Conservation (phyloP, 2,113 vertebrate genomes). For the Apeltes quadracus region DNA sequence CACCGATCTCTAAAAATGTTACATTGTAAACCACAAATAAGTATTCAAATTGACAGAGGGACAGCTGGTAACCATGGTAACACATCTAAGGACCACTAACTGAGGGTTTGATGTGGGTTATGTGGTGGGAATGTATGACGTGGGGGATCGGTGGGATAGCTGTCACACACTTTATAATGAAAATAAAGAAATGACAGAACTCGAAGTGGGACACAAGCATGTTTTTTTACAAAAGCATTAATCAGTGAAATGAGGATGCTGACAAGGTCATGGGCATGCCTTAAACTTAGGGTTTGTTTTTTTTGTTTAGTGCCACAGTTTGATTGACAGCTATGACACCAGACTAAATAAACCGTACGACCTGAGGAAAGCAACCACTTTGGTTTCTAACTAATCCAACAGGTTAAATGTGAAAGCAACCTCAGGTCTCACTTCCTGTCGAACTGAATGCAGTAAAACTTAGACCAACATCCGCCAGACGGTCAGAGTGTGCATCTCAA, state of each 20-base stretch:
- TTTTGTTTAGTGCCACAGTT: not conserved
- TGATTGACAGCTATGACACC: not conserved
- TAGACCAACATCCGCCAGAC: not conserved
- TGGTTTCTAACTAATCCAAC: not conserved
- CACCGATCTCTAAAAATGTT: too few relatives aligned
- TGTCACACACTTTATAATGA: not conserved
- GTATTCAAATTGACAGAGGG: too few relatives aligned
- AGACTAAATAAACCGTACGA: not conserved
- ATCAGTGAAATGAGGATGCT: not conserved
- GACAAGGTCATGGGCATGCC: not conserved
- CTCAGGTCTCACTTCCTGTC: constrained; percentile 3
- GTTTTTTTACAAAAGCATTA: not conserved
- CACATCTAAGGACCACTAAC: too few relatives aligned
- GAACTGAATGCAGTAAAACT: not conserved
- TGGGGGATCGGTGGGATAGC: not conserved
- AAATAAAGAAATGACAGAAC: not conserved
- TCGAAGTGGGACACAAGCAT: not conserved
- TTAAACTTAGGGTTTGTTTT: not conserved
- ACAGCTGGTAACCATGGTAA: too few relatives aligned
- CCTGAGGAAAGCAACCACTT: not conserved
- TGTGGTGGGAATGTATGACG: not conserved
- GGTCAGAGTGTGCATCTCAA: not conserved
- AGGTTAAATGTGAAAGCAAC: not conserved
- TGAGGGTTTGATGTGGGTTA: too few relatives aligned
- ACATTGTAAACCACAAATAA: too few relatives aligned